These are phyloP conservation scores for Euzetes globulus DNA, from an alignment of 2,888 invertebrate genomes.

Conservation along the genomic window DNA sequence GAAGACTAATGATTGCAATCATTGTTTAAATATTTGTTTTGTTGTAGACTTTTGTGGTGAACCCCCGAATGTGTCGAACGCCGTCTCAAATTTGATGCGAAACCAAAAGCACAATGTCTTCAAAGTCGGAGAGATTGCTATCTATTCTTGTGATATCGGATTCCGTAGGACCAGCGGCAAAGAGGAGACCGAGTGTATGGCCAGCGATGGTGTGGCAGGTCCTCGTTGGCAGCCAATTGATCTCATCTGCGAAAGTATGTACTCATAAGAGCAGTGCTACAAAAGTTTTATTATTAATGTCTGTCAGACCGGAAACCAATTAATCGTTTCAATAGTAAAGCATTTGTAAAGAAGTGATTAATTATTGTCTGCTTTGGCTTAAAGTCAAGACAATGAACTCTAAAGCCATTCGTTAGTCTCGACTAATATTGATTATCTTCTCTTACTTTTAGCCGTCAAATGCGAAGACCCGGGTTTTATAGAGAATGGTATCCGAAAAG, in stretches of 20 bases:
- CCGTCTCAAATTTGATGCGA: slow-evolving; percentile 21
- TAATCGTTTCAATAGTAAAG: too few species aligned
- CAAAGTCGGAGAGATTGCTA: slow-evolving; percentile 19
- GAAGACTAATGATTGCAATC: too few species aligned
- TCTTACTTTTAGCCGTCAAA: not conserved
- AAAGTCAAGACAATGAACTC: not conserved
- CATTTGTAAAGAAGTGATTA: not conserved
- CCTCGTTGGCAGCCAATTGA: slow-evolving; percentile 31
- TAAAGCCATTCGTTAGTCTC: not conserved
- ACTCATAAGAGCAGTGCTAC: too few species aligned
- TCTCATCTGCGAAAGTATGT: slow-evolving; percentile 32
- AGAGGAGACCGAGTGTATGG: not conserved
- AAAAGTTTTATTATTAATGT: too few species aligned
- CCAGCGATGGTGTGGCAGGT: not conserved
- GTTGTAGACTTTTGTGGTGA: slow-evolving; percentile 18
- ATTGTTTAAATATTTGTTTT: too few species aligned
- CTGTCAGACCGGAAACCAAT: not conserved
- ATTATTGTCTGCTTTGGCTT: not conserved
- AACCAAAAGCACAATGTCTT: slow-evolving; percentile 33
- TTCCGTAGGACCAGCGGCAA: not conserved
- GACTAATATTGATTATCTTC: not conserved
- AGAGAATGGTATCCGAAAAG: not conserved
- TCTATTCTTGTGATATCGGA: slow-evolving; percentile 27
- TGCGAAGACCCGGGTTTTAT: slow-evolving; percentile 22
- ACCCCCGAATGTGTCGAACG: slow-evolving; percentile 31